Evolutionary conservation across 2,888 invertebrate species (phyloP), one percentile per base, ranked within the genome.

Genomic region (Scaptomyza parva): DNA sequence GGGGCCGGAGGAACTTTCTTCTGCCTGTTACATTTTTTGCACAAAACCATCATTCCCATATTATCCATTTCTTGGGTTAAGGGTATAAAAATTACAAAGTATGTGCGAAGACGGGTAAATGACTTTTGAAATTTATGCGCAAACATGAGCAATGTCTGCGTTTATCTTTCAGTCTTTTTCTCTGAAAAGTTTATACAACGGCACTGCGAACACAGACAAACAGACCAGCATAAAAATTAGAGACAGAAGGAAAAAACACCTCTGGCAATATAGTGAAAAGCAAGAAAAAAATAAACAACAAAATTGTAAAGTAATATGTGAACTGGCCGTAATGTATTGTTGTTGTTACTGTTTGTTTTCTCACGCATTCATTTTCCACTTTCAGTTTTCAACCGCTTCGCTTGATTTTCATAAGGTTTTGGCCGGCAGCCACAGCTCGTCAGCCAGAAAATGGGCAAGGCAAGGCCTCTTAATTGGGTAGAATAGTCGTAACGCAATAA

Each of bases 101-200:
- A 74, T 80, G 80, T 81, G 81, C 45, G 65, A 74, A 74, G 77
- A 54, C 75, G 72, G 85, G 85, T 85, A 85, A 85, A 85, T 85
- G 85, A 85, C 85, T 86, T 79, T 84, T 84, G 77, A 83, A 84
- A 83, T 79, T 84, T 84, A 84, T 84, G 85, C 85, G 78, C 80
- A 77, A 80, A 83, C 85, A 80, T 67, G 78, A 63, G 54, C 68
- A 61, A 45, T 60, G 78, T 61, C 54, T 64, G 40, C 33, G 68
- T 69, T 73, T 75, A 76, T 78, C 63, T 76, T 64, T 64, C 61
- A 58, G 70, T 55, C 59, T 60, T 63, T 70, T 72, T 72, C 81
- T 70, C 63, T 63, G 64, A 73, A 70, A 73, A 74, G 66, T 63
- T 64, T 60, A 68, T 52, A 68, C 74, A 82, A 84, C 84, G 82